A percentile compares a stretch with the other conserved stretches of the same genome.
phyloP scores from a whole-genome alignment of 2,888 invertebrate genomes.

The Fragum sueziense region DNA sequence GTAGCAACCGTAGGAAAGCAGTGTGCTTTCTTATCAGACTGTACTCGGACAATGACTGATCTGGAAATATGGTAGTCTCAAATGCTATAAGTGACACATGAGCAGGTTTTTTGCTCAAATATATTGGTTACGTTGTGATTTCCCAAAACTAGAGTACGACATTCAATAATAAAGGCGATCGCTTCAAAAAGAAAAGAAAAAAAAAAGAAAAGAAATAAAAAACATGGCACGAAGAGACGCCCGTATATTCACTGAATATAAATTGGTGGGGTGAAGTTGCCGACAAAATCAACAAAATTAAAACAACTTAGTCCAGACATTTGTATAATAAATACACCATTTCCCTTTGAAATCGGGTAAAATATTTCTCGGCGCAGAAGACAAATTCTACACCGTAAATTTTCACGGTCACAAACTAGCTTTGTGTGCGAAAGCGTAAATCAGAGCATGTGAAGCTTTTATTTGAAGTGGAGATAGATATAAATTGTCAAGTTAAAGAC shows the following conservation, averaged over 20 bases:
- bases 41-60: too few relatives aligned
- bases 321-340: conserved; percentile 10
- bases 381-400: conserved; percentile 14
- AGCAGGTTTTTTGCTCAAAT: too few relatives aligned
- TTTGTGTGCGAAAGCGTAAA: conserved; percentile 2
- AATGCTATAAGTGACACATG: too few relatives aligned
- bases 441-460: neutral
- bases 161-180: too few relatives aligned
- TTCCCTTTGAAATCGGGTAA: conserved; percentile 6
- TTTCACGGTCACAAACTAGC: conserved; percentile 7
- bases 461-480: conserved; percentile 19
- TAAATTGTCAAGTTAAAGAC: conserved; percentile 17
- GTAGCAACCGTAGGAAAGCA: too few relatives aligned
- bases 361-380: neutral
- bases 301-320: conserved; percentile 13
- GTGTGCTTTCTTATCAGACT: too few relatives aligned
- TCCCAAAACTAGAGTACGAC: too few relatives aligned
- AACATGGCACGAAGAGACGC: too few relatives aligned
- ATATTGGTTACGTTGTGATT: too few relatives aligned
- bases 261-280: conserved; percentile 1
- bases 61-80: too few relatives aligned
- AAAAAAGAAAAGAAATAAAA: too few relatives aligned
- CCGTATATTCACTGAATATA: neutral
- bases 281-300: conserved; percentile 22
- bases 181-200: too few relatives aligned